Conservation (phyloP, 2,888 invertebrate species). For the Harpagoxenus sublaevis region DNA sequence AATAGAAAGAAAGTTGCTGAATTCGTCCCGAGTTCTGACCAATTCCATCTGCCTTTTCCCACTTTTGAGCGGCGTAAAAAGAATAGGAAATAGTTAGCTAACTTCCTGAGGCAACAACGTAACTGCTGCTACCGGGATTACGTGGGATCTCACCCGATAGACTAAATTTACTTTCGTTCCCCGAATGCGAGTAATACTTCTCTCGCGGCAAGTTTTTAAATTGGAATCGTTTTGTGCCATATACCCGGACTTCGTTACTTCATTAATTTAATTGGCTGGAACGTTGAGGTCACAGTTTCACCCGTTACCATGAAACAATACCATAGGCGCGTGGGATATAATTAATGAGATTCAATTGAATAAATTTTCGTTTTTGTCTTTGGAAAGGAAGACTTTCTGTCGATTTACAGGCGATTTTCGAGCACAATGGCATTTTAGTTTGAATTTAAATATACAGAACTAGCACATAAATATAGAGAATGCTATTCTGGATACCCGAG, state of each 20-base stretch:
- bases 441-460: background rate
- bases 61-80: slow-evolving; percentile 40
- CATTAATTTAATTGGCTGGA: slow-evolving; percentile 25
- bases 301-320: background rate
- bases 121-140: slow-evolving; percentile 38
- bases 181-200: background rate
- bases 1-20: slow-evolving; percentile 27
- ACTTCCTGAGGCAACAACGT: slow-evolving; percentile 36
- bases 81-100: slow-evolving; percentile 43
- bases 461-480: background rate
- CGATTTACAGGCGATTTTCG: background rate
- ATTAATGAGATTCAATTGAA: slow-evolving; percentile 19
- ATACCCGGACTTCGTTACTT: background rate
- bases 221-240: slow-evolving; percentile 2
- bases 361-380: slow-evolving; percentile 1
- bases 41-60: slow-evolving; percentile 44
- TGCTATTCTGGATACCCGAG: background rate
- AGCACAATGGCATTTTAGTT: background rate
- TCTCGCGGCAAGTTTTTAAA: slow-evolving; percentile 10
- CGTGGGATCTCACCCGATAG: slow-evolving; percentile 20
- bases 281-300: background rate
- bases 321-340: background rate
- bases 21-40: slow-evolving; percentile 20
- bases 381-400: background rate
- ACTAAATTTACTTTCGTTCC: slow-evolving; percentile 50